phyloP scores from a whole-genome alignment of 1,140 invertebrate species.

The Lordiphosa clarofinis region DNA sequence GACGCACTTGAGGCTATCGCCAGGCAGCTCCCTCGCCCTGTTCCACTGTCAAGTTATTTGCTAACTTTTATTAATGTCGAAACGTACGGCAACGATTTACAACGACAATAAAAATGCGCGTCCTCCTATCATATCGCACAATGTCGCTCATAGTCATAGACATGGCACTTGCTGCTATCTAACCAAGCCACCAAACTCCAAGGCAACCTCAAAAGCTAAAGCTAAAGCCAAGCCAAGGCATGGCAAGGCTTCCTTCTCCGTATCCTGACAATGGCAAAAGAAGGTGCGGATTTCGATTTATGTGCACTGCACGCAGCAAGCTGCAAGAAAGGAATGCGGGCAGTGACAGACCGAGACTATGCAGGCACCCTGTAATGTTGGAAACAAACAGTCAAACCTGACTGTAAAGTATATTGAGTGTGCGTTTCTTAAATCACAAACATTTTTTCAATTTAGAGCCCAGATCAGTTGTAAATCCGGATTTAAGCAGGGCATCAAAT shows the following conservation, averaged over 20 bases:
- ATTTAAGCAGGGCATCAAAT: no score
- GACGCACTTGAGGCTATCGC: constrained; percentile 33
- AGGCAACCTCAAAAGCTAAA: constrained; percentile 28
- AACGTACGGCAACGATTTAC: constrained; percentile 78
- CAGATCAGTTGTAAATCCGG: no score
- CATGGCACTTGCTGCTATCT: constrained; percentile 69
- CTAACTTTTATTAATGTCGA: constrained; percentile 78
- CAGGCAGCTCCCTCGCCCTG: constrained; percentile 21
- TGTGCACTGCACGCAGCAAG: constrained; percentile 69
- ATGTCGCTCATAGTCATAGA: constrained; percentile 74
- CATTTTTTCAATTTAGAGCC: no score
- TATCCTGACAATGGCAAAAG: constrained; percentile 66
- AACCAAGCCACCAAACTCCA: constrained; percentile 38
- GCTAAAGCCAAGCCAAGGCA: constrained; percentile 28
- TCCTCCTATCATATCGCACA: constrained; percentile 74
- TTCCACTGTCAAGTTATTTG: constrained; percentile 71
- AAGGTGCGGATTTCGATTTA: constrained; percentile 78
- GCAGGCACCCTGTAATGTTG: neutral
- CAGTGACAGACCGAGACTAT: neutral
- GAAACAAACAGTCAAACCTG: no score
- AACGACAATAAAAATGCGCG: constrained; percentile 73
- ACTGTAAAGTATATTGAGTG: no score
- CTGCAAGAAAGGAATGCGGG: neutral
- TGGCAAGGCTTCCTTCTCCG: constrained; percentile 40
- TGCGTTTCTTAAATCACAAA: no score